Evolutionary conservation across 2,113 vertebrate genomes (phyloP), one percentile per base, ranked within the genome.

Genomic region (Odocoileus hemionus): DNA sequence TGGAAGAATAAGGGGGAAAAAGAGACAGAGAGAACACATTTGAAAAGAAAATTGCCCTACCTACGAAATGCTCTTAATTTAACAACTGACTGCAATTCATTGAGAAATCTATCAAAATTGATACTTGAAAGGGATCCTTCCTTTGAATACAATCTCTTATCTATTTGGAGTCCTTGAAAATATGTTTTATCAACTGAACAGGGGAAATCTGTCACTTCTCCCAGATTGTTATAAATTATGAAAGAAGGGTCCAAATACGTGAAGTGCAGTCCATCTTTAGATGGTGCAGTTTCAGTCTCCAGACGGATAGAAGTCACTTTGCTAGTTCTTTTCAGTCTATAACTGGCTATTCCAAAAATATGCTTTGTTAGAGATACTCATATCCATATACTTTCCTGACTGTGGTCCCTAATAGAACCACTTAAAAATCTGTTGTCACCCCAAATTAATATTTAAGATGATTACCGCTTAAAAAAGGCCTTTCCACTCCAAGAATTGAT

Each of bases 381-480:
- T 43, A 57, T 7, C 43, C 58, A 84, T 43, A 30, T 30, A 78
- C 8, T 60, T 86, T 78, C 88, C 58, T 85, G 94, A 86, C 96
- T 83, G 30, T 80, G 28, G 52, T n/a, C 95, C 10, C 87, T 90
- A 96, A 86, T 92, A 84, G 55, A 60, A 23, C 25, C 70, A 94
- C 97, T 98, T 97, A 92, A 98, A 91, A 96, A 47, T 91, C 96
- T 96, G 94, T 96, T 93, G 93, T 98, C 87, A 96, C 83, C 80
- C 43, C 86, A 92, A 98, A 98, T 97, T 94, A 82, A 93, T 95
- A 87, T 98, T 93, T 98, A 78, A 76, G 95, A 93, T 97, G 98
- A 96, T 97, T 98, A 96, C 4, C 96, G 67, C 58, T 97, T n/a
- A 1, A 97, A 97, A 98, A 98, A 96, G 93, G 96, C 50, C 95